Evolutionary conservation across 2,888 invertebrate species (phyloP).

Genomic region (Lampropteryx suffumata): DNA sequence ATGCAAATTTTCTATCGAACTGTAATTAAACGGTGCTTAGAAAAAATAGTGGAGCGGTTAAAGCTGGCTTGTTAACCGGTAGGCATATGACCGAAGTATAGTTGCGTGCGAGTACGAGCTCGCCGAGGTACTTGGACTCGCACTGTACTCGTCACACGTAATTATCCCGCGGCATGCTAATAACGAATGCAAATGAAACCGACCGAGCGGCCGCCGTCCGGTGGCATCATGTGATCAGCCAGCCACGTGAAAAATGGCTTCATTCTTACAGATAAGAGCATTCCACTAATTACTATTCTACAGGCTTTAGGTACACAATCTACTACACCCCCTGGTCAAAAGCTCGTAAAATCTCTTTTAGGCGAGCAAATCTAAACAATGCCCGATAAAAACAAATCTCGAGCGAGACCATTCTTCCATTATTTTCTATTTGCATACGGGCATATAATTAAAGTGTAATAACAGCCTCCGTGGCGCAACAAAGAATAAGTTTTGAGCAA

Average conservation of each 20-base stretch:
- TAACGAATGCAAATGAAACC: conserved; percentile 72
- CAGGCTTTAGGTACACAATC: conserved; percentile 21
- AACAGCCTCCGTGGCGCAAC: conserved; percentile 79
- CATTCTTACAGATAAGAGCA: conserved; percentile 52
- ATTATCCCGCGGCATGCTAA: conserved; percentile 74
- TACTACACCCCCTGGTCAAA: conserved; percentile 40
- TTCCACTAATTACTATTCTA: conserved; percentile 25
- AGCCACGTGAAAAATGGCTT: conserved; percentile 65
- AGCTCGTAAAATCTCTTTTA: conserved; percentile 46
- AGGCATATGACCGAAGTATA: conserved; percentile 52
- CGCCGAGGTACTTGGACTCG: conserved; percentile 25
- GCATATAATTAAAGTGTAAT: conserved; percentile 79
- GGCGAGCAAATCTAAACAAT: conserved; percentile 48
- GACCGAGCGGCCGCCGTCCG: conserved; percentile 39
- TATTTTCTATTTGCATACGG: conserved; percentile 79
- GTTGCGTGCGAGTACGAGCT: conserved; percentile 50
- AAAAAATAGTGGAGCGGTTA: conserved; percentile 34
- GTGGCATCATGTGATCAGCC: conserved; percentile 37
- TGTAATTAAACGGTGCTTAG: conserved; percentile 39
- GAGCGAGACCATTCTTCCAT: conserved; percentile 70
- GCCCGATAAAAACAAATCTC: conserved; percentile 65
- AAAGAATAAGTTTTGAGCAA: conserved; percentile 82
- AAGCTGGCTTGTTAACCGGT: conserved; percentile 34
- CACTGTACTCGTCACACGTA: conserved; percentile 65
- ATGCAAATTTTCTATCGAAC: conserved; percentile 43